phyloP scores from a whole-genome alignment of 2,888 invertebrate species.

The Euplexia lucipara region DNA sequence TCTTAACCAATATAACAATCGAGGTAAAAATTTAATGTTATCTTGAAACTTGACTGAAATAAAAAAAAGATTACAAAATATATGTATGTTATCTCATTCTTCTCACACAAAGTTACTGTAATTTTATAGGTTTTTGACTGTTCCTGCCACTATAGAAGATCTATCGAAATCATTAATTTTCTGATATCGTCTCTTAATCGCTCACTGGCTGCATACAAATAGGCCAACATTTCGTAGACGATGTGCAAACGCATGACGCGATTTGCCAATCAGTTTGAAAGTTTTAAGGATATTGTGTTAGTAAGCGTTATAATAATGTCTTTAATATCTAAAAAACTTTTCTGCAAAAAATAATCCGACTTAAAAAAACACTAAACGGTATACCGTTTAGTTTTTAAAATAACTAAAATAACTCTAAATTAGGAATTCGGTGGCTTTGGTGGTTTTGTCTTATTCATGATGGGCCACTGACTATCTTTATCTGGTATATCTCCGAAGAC shows the following conservation, averaged over 20 bases:
- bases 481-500: no score
- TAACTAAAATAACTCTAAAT: no score
- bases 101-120: neutral
- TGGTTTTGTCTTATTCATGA: no score
- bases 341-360: no score
- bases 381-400: no score
- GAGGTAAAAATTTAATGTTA: slow-evolving; percentile 3
- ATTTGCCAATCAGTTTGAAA: slow-evolving; percentile 27
- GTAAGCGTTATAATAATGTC: no score
- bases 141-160: slow-evolving; percentile 11
- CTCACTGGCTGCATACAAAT: slow-evolving; percentile 35
- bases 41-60: no score
- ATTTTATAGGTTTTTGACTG: slow-evolving; percentile 1
- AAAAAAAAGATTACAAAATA: neutral
- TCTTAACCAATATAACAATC: neutral
- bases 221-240: slow-evolving; percentile 14
- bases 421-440: no score
- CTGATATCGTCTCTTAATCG: neutral
- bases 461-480: no score
- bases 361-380: no score
- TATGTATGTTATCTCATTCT: neutral
- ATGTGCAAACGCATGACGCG: slow-evolving; percentile 1
- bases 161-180: slow-evolving; percentile 22
- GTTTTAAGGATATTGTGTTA: neutral
- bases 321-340: no score